phyloP scores from a whole-genome alignment of 64 coral and sea anemone species.

The Montipora sp. region DNA sequence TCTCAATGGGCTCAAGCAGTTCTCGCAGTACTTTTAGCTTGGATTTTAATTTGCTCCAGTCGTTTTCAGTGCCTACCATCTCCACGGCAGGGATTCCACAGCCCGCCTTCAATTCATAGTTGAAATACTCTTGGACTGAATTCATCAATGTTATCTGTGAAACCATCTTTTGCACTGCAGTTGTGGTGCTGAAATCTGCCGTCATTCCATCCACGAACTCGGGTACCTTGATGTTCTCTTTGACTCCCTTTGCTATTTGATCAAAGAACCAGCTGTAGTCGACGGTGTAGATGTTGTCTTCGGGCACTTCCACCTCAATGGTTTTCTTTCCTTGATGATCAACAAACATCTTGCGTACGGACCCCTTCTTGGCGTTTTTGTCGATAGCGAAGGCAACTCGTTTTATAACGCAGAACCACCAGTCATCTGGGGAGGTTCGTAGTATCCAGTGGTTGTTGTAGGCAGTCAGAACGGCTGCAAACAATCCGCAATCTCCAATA shows the following conservation, averaged over 20 bases:
- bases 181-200: slow-evolving; percentile 70
- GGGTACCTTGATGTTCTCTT: slow-evolving; percentile 76
- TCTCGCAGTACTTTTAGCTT: slow-evolving; percentile 55
- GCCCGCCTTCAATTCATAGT: neutral
- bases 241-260: slow-evolving; percentile 53
- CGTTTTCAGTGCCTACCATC: slow-evolving; percentile 51
- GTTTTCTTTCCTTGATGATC: slow-evolving; percentile 80
- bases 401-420: slow-evolving; percentile 82
- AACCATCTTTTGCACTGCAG: slow-evolving; percentile 77
- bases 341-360: slow-evolving; percentile 78
- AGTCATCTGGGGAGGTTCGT: slow-evolving; percentile 85
- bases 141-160: slow-evolving; percentile 87
- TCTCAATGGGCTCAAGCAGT: slow-evolving; percentile 47
- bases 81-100: slow-evolving; percentile 73
- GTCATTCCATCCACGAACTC: slow-evolving; percentile 82
- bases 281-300: slow-evolving; percentile 15
- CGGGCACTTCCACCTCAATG: slow-evolving; percentile 43
- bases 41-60: slow-evolving; percentile 65
- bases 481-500: slow-evolving; percentile 59
- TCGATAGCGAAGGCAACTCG: slow-evolving; percentile 69
- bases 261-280: slow-evolving; percentile 79
- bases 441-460: slow-evolving; percentile 82
- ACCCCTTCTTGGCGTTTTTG: slow-evolving; percentile 37
- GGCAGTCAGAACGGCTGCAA: slow-evolving; percentile 63
- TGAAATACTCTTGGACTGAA: slow-evolving; percentile 72